Base-by-base conservation (phyloP, 2,113 vertebrate genomes). In the Lepisosteus osseus region DNA sequence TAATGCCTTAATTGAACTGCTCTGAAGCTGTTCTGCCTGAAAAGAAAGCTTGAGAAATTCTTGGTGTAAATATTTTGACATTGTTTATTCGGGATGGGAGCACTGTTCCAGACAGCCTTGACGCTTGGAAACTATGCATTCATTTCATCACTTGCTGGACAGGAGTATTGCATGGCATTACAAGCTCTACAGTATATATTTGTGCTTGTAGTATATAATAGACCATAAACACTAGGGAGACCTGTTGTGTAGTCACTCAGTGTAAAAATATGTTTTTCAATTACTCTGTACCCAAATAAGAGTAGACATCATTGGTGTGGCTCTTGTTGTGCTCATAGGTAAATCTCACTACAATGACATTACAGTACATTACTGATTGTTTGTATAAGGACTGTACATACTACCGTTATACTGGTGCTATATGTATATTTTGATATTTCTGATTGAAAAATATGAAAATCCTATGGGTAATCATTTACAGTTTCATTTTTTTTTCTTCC, bases 381-480 rank as follows among this genome's bases (percentile, higher is more conserved):
- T 87, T 83, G 74, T 80, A 73, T 72, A 78, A 56, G 70, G 75
- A 82, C 77, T 77, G 59, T 84, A 74, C 75, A 78, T 77, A 76
- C 76, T 84, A 70, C 59, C 79, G 74, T 76, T 83, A 77, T 80
- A 3, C 3, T 79, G 78, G 86, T 83, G 87, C 79, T 92, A 83
- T 95, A 63, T 95, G 93, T 95, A 95, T 95, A 95, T 96, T 89
- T 94, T 88, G 90, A 81, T 80, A 78, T 86, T 86, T 84, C 40
- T 68, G 17, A 71, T 72, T 44, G 77, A 76, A 75, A 81, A 78
- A 83, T 9, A 67, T 44, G 57, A 51, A 43, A 42, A 15, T 7
- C 13, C 13, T 70, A 74, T 82, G 75, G 13, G 13, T 7, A 76
- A 45, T 66, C 78, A 85, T 70, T 73, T 74, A 69, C 76, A 76